Evolutionary conservation across 1,140 invertebrate species (phyloP).

Genomic region (Pseudobourletiella spinata): DNA sequence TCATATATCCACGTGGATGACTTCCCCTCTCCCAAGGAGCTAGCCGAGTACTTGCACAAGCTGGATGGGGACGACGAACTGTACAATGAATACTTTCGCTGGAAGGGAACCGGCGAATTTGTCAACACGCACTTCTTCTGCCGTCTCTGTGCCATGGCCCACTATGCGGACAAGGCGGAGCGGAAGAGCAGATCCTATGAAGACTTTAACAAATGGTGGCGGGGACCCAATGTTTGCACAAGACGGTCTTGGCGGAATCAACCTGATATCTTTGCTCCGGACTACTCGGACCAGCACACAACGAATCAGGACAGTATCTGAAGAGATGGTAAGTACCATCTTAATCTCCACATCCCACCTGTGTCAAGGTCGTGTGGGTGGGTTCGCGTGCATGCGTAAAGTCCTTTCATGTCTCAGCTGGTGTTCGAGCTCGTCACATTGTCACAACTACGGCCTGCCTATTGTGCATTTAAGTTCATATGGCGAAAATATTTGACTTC

Average conservation of each 20-base stretch:
- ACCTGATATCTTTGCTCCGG: constrained; percentile 29
- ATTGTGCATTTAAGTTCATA: no score
- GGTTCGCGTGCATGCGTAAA: no score
- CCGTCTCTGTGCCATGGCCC: constrained; percentile 75
- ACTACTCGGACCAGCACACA: constrained; percentile 22
- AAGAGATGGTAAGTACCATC: not conserved
- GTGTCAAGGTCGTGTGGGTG: no score
- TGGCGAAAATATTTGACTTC: no score
- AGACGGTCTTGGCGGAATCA: constrained; percentile 32
- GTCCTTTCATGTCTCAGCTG: no score
- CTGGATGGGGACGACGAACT: constrained; percentile 75
- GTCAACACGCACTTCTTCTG: constrained; percentile 95
- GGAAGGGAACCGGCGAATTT: constrained; percentile 84
- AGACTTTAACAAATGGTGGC: constrained; percentile 80
- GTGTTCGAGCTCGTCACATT: no score
- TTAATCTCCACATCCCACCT: not conserved
- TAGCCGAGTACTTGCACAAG: constrained; percentile 74
- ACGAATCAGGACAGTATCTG: constrained; percentile 12
- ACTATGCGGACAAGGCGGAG: constrained; percentile 50
- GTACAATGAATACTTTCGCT: constrained; percentile 87
- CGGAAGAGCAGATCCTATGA: constrained; percentile 49
- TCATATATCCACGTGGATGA: constrained; percentile 91
- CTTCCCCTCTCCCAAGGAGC: constrained; percentile 70
- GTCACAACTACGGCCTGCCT: no score
- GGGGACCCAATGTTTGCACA: constrained; percentile 47